Conservation (phyloP, 2,888 invertebrate species). For the Lepeophtheirus nordmannii region DNA sequence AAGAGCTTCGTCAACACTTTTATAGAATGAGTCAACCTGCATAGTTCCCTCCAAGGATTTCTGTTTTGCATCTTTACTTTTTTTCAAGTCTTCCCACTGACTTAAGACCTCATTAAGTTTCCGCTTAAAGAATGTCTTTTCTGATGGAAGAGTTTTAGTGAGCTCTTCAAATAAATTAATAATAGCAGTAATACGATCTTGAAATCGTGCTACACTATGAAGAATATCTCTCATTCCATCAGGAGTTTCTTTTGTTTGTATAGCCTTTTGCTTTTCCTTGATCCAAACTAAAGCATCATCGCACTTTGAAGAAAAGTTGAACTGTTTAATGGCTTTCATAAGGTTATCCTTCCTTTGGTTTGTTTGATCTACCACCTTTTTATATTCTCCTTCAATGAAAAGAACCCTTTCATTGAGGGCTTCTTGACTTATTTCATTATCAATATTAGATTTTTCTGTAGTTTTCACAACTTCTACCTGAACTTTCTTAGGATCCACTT, state of each 20-base stretch:
- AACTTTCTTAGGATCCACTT: constrained; percentile 34
- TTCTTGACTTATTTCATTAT: not conserved
- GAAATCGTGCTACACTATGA: not conserved
- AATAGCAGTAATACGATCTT: not conserved
- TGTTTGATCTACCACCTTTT: not conserved
- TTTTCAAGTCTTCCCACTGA: constrained; percentile 71
- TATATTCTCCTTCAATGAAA: not conserved
- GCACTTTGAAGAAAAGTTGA: not conserved
- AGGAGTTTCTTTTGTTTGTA: not conserved
- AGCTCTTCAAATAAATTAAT: not conserved
- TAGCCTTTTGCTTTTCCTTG: constrained; percentile 6
- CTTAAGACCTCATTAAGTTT: constrained; percentile 50
- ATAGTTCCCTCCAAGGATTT: constrained; percentile 71
- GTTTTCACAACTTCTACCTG: constrained; percentile 4
- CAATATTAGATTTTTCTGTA: not conserved
- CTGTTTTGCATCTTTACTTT: constrained; percentile 73
- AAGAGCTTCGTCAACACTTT: constrained; percentile 68
- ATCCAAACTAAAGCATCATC: constrained; percentile 13
- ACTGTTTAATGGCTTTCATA: not conserved
- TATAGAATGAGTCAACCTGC: constrained; percentile 73
- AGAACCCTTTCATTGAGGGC: not conserved
- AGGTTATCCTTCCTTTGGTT: not conserved
- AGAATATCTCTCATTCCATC: constrained; percentile 2
- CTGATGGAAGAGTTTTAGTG: constrained; percentile 4
- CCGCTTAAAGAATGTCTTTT: constrained; percentile 24